Evolutionary conservation across 2,113 vertebrate species (phyloP).

Genomic region (Coreoperca whiteheadi): DNA sequence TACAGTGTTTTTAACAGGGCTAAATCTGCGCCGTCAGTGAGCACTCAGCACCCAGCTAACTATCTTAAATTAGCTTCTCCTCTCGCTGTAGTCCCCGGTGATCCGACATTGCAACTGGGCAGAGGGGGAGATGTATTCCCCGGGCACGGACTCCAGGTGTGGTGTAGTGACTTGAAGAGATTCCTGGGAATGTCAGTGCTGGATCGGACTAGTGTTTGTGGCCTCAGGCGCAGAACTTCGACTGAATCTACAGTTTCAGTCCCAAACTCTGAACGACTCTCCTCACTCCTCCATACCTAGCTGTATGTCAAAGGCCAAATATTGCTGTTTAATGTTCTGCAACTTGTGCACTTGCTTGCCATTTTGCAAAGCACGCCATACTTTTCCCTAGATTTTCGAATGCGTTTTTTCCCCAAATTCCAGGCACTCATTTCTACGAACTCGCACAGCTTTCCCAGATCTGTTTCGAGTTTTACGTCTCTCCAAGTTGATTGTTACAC

Average conservation of each 20-base stretch:
- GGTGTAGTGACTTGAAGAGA: background rate
- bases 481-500: background rate
- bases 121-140: background rate
- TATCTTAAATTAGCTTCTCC: constrained; percentile 27
- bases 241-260: no score
- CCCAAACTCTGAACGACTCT: no score
- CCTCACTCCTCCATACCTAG: background rate
- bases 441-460: background rate
- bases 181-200: background rate
- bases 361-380: background rate
- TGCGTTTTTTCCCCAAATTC: background rate
- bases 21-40: constrained; percentile 18
- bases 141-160: background rate
- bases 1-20: constrained; percentile 28
- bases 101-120: background rate
- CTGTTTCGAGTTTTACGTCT: background rate
- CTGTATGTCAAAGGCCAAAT: background rate
- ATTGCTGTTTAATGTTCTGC: background rate
- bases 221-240: no score
- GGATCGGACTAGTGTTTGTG: background rate
- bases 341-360: background rate
- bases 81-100: background rate
- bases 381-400: background rate
- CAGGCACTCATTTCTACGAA: background rate
- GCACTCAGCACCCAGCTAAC: constrained; percentile 20